Evolutionary conservation across 1,140 invertebrate genomes (phyloP).

Genomic region (Mycetomoellerius zeteki): DNA sequence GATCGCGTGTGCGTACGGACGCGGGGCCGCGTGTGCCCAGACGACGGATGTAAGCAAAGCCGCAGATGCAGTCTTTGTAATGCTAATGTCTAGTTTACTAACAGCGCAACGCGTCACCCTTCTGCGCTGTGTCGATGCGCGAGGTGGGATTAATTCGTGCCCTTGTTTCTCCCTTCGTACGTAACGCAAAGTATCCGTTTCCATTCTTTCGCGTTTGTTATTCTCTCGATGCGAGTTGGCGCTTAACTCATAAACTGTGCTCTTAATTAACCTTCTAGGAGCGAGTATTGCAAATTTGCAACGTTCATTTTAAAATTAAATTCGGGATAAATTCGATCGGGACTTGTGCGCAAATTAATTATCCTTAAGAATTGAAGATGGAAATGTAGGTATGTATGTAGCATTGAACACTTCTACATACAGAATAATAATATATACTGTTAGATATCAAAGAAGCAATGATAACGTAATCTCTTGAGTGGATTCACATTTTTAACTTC

Average conservation of each 20-base stretch:
- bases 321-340: too few species aligned
- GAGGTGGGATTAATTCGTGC: slow-evolving; percentile 61
- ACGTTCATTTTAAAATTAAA: too few species aligned
- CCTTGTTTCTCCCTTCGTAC: slow-evolving; percentile 44
- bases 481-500: too few species aligned
- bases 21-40: slow-evolving; percentile 30
- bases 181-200: slow-evolving; percentile 12
- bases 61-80: slow-evolving; percentile 80
- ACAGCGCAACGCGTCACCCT: slow-evolving; percentile 56
- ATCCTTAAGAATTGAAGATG: too few species aligned
- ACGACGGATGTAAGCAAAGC: slow-evolving; percentile 67
- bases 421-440: too few species aligned
- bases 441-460: too few species aligned
- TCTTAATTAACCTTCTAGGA: too few species aligned
- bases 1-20: slow-evolving; percentile 29
- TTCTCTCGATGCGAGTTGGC: not conserved
- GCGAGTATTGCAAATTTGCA: too few species aligned
- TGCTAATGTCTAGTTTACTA: slow-evolving; percentile 77
- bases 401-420: too few species aligned
- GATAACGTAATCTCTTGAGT: too few species aligned
- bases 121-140: slow-evolving; percentile 1
- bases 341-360: too few species aligned
- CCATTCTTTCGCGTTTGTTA: not conserved
- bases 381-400: too few species aligned
- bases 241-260: not conserved